Base-by-base conservation (phyloP, 2,888 invertebrate species). In the Lasioglossum vierecki region DNA sequence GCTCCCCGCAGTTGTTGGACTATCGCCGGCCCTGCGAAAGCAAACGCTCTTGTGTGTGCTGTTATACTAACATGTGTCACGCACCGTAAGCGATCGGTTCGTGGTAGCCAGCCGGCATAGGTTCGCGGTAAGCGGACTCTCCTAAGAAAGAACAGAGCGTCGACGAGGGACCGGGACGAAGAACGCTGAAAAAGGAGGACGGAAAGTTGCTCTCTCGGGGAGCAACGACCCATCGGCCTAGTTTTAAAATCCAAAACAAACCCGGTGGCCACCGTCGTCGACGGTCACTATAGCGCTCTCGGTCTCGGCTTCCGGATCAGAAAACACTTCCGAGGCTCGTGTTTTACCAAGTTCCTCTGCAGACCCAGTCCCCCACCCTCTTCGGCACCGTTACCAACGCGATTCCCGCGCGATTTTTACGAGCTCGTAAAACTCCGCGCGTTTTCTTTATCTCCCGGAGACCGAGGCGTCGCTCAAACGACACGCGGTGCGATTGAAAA, bases 181-280 rank as follows among this genome's bases (percentile, higher is more conserved):
- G 46, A 53, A 30, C 53, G 70, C 76, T 30, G 39, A 30, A 46
- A 57, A 72, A 57, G 63, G 57, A 68, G 41, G 72, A 74, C 49
- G 66, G 72, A 60, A 49, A 41, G 72, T 73, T 76, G 76, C 15
- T 89, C 88, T 70, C 75, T 83, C 79, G 60, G 79, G 82, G 92
- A 90, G 78, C 93, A 91, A 91, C 89, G 93, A 93, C 93, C 93
- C 88, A 88, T 84, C 92, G 93, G 91, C 93, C 93, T 91, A 94
- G 92, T 93, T 94, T 93, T 91, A 90, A 93, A 93, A 94, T 93
- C 92, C 93, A 94, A 94, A 94, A 94, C 93, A 94, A 94, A 93
- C 91, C 88, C 30, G 84, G 83, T 86, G 76, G 84, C 80, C 82
- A 79, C 4, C 63, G 30, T 30, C 30, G 63, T 5, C 63, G 5